Base-by-base conservation (phyloP, 1,140 invertebrate genomes). In the Meteorus sp. region DNA sequence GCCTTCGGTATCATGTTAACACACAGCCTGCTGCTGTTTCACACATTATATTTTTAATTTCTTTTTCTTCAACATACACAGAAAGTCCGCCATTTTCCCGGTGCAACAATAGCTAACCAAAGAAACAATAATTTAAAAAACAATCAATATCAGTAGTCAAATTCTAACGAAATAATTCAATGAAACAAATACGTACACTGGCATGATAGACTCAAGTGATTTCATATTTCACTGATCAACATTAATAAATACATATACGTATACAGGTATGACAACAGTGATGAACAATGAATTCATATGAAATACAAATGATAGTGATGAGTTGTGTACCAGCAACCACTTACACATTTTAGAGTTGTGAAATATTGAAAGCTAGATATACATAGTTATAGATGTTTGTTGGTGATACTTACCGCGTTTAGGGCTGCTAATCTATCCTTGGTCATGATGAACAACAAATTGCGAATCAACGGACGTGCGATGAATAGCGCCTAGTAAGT, bases 351-450 rank as follows among this genome's bases (percentile, higher is more conserved):
- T n/a, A n/a, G n/a, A 39, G 17, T 39, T n/a, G 17, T 39, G 35
- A 15, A 15, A 39, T 39, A 39, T 39, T 39, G 35, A 39, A 5
- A 39, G 17, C 35, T 39, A 11, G 17, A 39, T 35, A 52, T 19
- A 52, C 33, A 56, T 29, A 39, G 50, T 35, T 15, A 22, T 39
- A 17, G 27, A 43, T 37, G 27, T 56, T 50, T 51, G 59, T 61
- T 52, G 48, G 45, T 50, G 23, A 59, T n/a, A 77, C 89, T 88
- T 85, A 94, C 92, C 87, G 93, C 93, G 86, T 93, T 91, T 70
- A 96, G 86, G 78, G 93, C 94, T 84, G 93, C 92, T 87, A 97
- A 92, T 88, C 94, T 93, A 87, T 97, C 94, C 88, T 96, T 97
- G 81, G 93, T 95, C 94, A 97, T 97, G 82, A 84, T 89, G 82